Conservation (phyloP, 2,113 vertebrate species). For the Microtus montanus region DNA sequence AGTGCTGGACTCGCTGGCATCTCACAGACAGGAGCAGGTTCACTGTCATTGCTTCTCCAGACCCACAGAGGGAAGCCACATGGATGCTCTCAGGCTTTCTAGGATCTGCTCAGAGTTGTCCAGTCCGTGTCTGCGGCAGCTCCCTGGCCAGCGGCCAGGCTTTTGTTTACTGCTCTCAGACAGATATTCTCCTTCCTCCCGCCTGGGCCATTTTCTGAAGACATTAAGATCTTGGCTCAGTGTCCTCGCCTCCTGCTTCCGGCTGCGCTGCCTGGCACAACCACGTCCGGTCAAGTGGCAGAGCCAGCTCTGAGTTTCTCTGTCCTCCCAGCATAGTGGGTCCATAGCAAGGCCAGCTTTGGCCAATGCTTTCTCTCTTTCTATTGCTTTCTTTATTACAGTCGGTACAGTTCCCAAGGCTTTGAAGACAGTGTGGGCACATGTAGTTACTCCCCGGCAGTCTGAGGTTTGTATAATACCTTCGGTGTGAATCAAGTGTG, state of each 20-base stretch:
- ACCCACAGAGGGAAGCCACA: background rate
- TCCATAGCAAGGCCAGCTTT: background rate
- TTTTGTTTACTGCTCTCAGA: constrained; percentile 68
- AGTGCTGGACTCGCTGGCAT: background rate
- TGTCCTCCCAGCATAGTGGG: background rate
- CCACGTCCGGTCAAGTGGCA: accelerated
- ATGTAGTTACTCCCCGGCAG: accelerated
- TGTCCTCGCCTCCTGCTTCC: constrained; percentile 23
- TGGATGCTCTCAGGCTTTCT: constrained; percentile 12
- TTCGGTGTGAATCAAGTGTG: background rate
- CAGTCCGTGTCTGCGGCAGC: background rate
- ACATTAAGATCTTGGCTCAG: background rate
- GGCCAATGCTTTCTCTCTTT: background rate
- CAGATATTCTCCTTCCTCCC: constrained; percentile 6
- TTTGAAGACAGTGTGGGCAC: accelerated
- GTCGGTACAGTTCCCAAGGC: too few relatives aligned
- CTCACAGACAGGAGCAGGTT: background rate
- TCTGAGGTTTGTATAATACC: accelerated
- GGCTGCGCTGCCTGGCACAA: background rate
- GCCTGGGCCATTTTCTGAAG: background rate
- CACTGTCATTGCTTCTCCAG: background rate
- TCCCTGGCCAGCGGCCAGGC: constrained; percentile 63
- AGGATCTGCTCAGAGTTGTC: constrained; percentile 44
- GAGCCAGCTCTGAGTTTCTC: background rate
- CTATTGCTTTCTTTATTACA: too few relatives aligned